Base-by-base conservation (phyloP, 2,113 vertebrate genomes). In the Tauraco erythrolophus region DNA sequence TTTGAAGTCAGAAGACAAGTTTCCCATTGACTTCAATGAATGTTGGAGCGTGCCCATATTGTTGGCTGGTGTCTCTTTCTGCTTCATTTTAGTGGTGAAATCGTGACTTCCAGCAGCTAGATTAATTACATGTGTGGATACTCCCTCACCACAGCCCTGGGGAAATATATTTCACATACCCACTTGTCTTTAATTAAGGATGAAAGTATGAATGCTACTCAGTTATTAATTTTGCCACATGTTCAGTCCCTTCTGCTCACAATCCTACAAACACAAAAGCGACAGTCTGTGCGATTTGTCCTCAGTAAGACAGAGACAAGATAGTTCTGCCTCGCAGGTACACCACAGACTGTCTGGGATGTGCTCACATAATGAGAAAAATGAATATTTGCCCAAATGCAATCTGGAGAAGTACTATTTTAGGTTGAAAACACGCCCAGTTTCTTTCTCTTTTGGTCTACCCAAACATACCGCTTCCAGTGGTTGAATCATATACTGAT, bases 121-220 rank as follows among this genome's bases (percentile, higher is more conserved):
- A 96, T 92, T 95, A 92, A 93, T 94, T 74, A 75, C 90, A 94
- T 58, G 13, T 96, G 88, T 84, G 85, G 81, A 78, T 87, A 93
- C 83, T 62, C 61, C 43, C 81, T 76, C 54, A 72, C 53, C 62
- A 75, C 37, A 77, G 43, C 58, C 61, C 77, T 66, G 7, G 84
- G 54, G 62, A 95, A 95, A 96, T 91, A 84, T 19, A 90, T 96
- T 93, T 94, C 84, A 95, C 39, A 83, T 58, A 93, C 48, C 21
- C 54, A 65, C 74, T 95, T 92, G 89, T 88, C 88, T 86, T 96
- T 95, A 96, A 96, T 91, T 92, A 96, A 86, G 64, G 54, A 90
- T 92, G 82, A 88, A 84, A 94, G 58, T 50, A 69, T 37, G 72
- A 86, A 95, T 65, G 23, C 33, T 95, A 87, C 35, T 64, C 64